Conservation (phyloP, 2,888 invertebrate species). For the Rhagium mordax region DNA sequence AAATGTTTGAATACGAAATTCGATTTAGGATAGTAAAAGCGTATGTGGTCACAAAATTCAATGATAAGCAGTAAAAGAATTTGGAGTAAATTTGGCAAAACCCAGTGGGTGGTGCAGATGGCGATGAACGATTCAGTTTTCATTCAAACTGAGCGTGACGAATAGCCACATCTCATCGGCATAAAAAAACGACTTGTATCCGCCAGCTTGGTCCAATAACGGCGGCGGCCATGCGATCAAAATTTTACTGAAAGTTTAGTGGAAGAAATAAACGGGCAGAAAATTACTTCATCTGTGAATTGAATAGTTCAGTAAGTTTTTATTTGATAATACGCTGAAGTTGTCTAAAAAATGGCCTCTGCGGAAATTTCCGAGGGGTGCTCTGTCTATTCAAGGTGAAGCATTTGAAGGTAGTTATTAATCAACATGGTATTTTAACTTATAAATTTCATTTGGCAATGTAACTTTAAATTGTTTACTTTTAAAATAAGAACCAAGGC, state of each 20-base stretch:
- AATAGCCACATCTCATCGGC: constrained; percentile 58
- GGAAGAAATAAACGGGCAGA: constrained; percentile 9
- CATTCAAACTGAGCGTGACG: constrained; percentile 58
- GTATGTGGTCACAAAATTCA: constrained; percentile 48
- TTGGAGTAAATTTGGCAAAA: constrained; percentile 44
- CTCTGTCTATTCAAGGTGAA: no score
- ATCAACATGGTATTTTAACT: no score
- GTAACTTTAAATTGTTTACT: no score
- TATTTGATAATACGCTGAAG: background rate
- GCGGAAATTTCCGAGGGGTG: no score
- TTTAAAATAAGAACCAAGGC: no score
- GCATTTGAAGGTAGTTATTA: no score
- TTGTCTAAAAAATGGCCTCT: no score
- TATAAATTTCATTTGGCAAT: no score
- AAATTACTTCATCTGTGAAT: constrained; percentile 5
- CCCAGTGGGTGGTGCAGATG: constrained; percentile 51
- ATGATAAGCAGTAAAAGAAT: constrained; percentile 50
- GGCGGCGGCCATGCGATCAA: background rate
- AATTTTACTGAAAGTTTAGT: constrained; percentile 14
- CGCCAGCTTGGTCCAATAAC: background rate
- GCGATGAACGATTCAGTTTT: constrained; percentile 58
- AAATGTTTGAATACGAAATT: constrained; percentile 47
- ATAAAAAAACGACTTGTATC: constrained; percentile 48
- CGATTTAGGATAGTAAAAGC: constrained; percentile 38
- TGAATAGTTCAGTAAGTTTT: background rate